Base-by-base conservation (phyloP, 37 sponge, comb jelly and placozoan genomes). In the Dysidea cf. avara region DNA sequence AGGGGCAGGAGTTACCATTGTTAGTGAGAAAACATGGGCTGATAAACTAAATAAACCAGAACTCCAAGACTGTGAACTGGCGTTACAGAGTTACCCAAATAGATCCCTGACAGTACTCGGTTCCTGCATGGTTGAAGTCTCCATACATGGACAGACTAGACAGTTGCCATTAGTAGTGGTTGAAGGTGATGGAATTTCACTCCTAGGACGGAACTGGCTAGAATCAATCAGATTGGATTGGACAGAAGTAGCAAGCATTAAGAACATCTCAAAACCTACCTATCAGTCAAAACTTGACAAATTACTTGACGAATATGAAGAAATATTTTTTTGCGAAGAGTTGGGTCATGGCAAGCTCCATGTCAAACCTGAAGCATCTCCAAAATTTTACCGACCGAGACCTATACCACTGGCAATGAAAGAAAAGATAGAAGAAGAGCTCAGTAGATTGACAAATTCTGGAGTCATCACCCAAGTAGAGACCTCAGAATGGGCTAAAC, bases 401-500 rank as follows among this genome's bases (percentile, higher is more conserved):
- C n/a, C n/a, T n/a, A n/a, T n/a, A n/a, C n/a, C n/a, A n/a, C 5
- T 5, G 25, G 74, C 39, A 1, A 25, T 59, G 61, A 33, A 40
- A 1, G 72, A 32, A 33, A 67, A 66, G 70, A 55, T 69, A 53
- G 77, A 64, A 28, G 36, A 79, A 46, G 76, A 71, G 32, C 61
- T 79, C 12, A 20, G 56, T 31, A 32, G 67, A 24, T 37, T 71
- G 29, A 69, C 65, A 26, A 55, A 55, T 37, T 21, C 24, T 38
- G 80, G 76, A 18, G 61, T 79, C 6, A 57, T 86, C 22, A 50
- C 34, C 22, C 56, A 47, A 26, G 80, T 86, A 28, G 63, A 79
- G 25, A 21, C 39, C 22, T 56, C 79, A 5, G 78, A 69, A 30
- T 79, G 86, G 80, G 86, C 76, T 3, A 62, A 73, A 13, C 80